A percentile compares a stretch with the other conserved stretches of the same genome.
Conservation (phyloP, 92 coral and sea anemone species). For the Paramuricea clavata region DNA sequence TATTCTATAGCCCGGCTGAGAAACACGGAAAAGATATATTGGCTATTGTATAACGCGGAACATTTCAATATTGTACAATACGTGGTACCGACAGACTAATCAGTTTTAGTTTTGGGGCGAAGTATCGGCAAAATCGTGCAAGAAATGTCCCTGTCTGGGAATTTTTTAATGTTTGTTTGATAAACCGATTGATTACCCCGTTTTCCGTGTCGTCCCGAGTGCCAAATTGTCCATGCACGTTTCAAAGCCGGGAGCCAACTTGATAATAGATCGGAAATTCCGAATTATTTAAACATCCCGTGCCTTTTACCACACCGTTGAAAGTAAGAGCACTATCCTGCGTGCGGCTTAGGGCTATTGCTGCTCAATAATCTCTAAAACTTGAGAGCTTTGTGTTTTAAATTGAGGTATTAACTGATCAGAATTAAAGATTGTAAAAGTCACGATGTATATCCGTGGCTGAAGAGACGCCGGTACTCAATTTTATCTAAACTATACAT, state of each 20-base stretch:
- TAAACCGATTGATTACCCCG: background rate
- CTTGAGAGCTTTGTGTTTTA: slow-evolving; percentile 18
- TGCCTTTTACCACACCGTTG: slow-evolving; percentile 1
- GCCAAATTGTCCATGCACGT: background rate
- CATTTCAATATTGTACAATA: too few relatives aligned
- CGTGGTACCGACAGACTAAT: too few relatives aligned
- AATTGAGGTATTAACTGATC: slow-evolving; percentile 29
- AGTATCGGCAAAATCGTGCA: background rate
- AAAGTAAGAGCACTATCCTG: background rate
- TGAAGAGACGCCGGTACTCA: background rate
- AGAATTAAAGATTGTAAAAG: slow-evolving; percentile 4
- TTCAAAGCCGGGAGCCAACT: slow-evolving; percentile 4
- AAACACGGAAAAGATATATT: too few relatives aligned
- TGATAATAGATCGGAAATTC: slow-evolving; percentile 39
- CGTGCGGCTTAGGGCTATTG: slow-evolving; percentile 1
- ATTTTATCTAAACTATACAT: background rate
- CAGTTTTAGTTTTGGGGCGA: too few relatives aligned
- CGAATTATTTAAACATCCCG: background rate
- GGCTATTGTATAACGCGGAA: too few relatives aligned
- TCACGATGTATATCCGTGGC: background rate
- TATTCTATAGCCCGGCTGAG: too few relatives aligned
- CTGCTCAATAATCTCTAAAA: background rate
- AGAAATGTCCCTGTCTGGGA: background rate
- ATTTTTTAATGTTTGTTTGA: background rate
- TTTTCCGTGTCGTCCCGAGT: background rate